Evolutionary conservation across 2,888 invertebrate species (phyloP).

Genomic region (Stictocephala bisonia): DNA sequence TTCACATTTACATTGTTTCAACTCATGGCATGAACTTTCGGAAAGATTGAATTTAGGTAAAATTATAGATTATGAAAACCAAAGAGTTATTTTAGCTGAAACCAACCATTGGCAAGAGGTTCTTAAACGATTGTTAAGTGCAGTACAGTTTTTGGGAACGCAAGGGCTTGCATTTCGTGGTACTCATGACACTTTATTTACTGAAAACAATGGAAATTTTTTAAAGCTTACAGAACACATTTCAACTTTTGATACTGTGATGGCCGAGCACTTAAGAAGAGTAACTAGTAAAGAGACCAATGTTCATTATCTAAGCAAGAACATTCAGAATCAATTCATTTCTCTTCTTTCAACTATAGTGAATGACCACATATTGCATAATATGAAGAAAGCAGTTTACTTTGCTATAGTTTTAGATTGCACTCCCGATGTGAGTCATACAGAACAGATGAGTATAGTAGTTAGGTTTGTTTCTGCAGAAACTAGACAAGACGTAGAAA

Average conservation of each 20-base stretch:
- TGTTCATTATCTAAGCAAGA: conserved; percentile 40
- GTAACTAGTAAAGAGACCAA: conserved; percentile 2
- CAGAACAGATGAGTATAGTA: conserved; percentile 38
- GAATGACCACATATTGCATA: conserved; percentile 8
- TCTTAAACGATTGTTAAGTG: conserved; percentile 32
- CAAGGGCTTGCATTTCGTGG: conserved; percentile 37
- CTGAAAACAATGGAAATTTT: conserved; percentile 22
- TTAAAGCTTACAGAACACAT: conserved; percentile 31
- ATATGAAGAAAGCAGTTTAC: conserved; percentile 17
- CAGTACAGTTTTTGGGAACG: conserved; percentile 26
- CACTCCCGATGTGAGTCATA: conserved; percentile 20
- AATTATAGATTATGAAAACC: too few species aligned
- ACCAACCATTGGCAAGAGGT: too few species aligned
- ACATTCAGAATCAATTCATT: conserved; percentile 37
- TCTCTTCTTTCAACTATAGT: neutral
- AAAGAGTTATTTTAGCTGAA: too few species aligned
- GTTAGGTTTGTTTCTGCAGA: conserved; percentile 8
- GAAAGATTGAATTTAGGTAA: too few species aligned
- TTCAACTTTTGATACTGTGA: conserved; percentile 17
- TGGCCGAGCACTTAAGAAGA: conserved; percentile 18
- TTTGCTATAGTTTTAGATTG: neutral
- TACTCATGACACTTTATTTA: conserved; percentile 23
- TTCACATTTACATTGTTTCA: too few species aligned
- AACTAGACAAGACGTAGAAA: neutral
- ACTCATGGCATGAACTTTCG: too few species aligned